Conservation (phyloP, 1,140 invertebrate species). For the Dendroctonus valens region DNA sequence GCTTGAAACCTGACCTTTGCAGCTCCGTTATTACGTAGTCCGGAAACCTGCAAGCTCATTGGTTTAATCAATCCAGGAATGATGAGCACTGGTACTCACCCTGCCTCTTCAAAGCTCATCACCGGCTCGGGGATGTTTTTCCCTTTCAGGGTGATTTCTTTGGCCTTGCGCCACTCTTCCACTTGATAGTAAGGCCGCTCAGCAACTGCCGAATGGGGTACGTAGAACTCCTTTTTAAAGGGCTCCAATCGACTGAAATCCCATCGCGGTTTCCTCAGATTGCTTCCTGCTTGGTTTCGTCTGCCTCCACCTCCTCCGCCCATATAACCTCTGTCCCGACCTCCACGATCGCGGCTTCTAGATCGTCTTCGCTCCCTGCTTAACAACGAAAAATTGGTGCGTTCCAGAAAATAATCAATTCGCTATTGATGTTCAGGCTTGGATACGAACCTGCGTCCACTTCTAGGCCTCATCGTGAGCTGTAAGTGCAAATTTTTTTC, state of each 20-base stretch:
- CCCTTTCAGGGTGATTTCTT: constrained; percentile 81
- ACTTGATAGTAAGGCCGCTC: constrained; percentile 69
- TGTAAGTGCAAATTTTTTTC: neutral
- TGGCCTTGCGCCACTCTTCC: constrained; percentile 69
- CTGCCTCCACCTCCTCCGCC: constrained; percentile 49
- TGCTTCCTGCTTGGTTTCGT: constrained; percentile 54
- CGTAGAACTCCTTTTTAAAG: constrained; percentile 93
- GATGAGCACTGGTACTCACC: constrained; percentile 38
- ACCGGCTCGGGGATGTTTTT: constrained; percentile 71
- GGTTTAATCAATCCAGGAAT: no score
- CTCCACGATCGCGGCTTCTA: constrained; percentile 26
- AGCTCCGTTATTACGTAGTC: constrained; percentile 77
- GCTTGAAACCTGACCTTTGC: constrained; percentile 77
- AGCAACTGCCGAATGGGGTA: constrained; percentile 72
- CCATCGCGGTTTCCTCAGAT: constrained; percentile 71
- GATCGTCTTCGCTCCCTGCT: neutral
- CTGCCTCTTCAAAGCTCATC: constrained; percentile 75
- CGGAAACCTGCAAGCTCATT: constrained; percentile 56
- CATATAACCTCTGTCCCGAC: constrained; percentile 35
- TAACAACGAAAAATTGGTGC: no score
- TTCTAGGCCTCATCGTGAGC: constrained; percentile 3
- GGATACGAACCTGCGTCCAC: neutral
- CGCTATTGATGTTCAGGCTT: neutral
- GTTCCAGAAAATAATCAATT: neutral
- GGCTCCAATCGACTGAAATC: constrained; percentile 69